A percentile compares a stretch with the other conserved stretches of the same genome.
These are phyloP conservation scores for Hycleus phaleratus DNA, from an alignment of 1,140 invertebrate genomes.

Conservation along the genomic window DNA sequence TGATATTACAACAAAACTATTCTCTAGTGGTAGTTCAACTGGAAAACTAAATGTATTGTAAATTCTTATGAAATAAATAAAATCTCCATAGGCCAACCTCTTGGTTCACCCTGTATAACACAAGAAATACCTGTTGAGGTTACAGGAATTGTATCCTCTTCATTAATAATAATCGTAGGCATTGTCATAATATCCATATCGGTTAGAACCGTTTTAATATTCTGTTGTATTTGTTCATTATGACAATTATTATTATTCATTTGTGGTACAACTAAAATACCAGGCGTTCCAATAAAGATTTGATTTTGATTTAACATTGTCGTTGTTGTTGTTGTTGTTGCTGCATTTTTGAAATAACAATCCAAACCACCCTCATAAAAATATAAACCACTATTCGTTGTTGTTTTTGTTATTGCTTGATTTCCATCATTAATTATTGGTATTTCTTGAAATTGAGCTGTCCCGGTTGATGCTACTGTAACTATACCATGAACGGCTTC, in stretches of 20 bases:
- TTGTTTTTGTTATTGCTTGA: not conserved
- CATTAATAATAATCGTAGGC: slow-evolving; percentile 30
- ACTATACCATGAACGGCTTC: slow-evolving; percentile 17
- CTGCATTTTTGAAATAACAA: slow-evolving; percentile 1
- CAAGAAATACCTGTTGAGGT: too few relatives aligned
- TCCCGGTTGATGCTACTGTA: not conserved
- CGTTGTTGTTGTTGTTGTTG: not conserved
- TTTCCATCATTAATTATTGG: not conserved
- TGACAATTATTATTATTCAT: not conserved
- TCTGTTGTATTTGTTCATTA: not conserved
- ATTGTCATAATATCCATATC: slow-evolving; percentile 31
- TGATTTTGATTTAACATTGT: slow-evolving; percentile 1
- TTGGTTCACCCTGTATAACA: too few relatives aligned
- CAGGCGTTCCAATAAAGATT: slow-evolving; percentile 1
- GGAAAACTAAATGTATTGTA: too few relatives aligned
- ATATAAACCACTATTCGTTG: not conserved
- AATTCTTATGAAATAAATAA: too few relatives aligned
- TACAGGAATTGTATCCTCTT: slow-evolving; percentile 1
- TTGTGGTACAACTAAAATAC: not conserved
- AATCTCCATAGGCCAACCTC: too few relatives aligned
- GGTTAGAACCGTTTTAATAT: not conserved
- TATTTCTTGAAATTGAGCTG: too few relatives aligned
- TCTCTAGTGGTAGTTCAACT: too few relatives aligned
- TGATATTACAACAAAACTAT: too few relatives aligned
- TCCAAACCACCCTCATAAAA: slow-evolving; percentile 17